Conservation (phyloP, 2,113 vertebrate genomes). For the Phylloscopus trochiloides region DNA sequence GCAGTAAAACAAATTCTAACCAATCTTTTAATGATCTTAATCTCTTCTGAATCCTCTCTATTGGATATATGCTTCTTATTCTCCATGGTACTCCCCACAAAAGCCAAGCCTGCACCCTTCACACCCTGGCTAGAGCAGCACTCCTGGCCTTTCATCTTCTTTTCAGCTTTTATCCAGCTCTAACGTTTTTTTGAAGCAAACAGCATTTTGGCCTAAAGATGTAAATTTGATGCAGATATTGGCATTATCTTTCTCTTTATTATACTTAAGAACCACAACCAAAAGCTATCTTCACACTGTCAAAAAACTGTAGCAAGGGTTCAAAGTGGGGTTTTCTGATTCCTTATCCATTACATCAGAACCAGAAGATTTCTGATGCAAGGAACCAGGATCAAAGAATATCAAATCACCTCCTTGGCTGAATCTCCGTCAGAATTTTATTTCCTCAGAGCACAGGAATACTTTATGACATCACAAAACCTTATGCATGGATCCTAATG, state of each 20-base stretch:
- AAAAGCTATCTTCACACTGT: background rate
- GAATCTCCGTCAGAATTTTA: background rate
- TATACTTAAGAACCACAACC: background rate
- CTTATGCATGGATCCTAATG: background rate
- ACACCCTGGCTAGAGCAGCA: background rate
- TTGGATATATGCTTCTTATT: background rate
- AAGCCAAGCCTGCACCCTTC: background rate
- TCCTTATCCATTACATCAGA: background rate
- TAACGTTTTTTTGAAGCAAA: background rate
- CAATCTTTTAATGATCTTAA: background rate
- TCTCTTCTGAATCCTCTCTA: background rate
- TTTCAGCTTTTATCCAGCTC: background rate
- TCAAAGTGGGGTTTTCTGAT: accelerated
- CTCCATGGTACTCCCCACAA: background rate
- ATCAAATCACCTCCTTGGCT: background rate
- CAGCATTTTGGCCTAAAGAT: background rate
- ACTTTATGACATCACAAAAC: background rate
- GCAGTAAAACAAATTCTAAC: background rate
- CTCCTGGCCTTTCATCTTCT: background rate
- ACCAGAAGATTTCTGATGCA: background rate
- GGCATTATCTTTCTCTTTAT: background rate
- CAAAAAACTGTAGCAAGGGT: background rate
- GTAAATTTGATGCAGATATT: background rate
- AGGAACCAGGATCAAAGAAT: background rate
- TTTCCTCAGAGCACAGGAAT: background rate